Base-by-base conservation (phyloP, 2,113 vertebrate species). In the Zeus faber region DNA sequence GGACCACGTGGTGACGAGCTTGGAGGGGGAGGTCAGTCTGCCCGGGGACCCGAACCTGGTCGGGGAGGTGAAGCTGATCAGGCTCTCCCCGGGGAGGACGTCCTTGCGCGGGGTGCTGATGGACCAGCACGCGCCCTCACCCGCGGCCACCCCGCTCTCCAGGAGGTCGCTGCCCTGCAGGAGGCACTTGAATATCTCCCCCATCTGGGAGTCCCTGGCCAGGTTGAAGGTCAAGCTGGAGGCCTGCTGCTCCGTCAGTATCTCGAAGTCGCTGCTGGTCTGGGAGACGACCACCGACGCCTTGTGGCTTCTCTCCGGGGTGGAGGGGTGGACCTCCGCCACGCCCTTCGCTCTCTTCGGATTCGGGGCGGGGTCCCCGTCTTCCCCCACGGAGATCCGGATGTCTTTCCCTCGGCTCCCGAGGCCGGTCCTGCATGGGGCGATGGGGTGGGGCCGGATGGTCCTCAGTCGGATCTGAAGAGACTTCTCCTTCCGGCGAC, bases 161-260 rank as follows among this genome's bases (percentile, higher is more conserved):
- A 97, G 76, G 49, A 96, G 84, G 80, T 96, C 95, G 2, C 94
- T 91, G n/a, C 93, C 94, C 70, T 97, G 93, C 64, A 99, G 73
- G 22, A 99, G 92, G 76, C 92, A 95, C 79, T 94, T 96, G 80
- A 99, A 99, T 73, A 99, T 95, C 56, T 98, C 97, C 55, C 95
- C 96, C 97, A 99, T 99, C 49, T 98, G 95, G 65, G 94, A 92
- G 85, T 99, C 97, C 50, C 92, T 93, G 1, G 95, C 94, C 54
- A 98, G 86, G 82, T 97, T 96, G 77, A 96, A 99, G 0, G 97
- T 98, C 35, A 98, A 87, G 77, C 93, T 96, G 52, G 94, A 95
- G 0, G 94, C 84, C 55, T 95, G 94, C 10, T 97, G 94, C 23
- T 98, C 96, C 1, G 95, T 98, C 23, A 98, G 93, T 33, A 96